Evolutionary conservation across 2,113 vertebrate genomes (phyloP).

Genomic region (Pholis gunnellus): DNA sequence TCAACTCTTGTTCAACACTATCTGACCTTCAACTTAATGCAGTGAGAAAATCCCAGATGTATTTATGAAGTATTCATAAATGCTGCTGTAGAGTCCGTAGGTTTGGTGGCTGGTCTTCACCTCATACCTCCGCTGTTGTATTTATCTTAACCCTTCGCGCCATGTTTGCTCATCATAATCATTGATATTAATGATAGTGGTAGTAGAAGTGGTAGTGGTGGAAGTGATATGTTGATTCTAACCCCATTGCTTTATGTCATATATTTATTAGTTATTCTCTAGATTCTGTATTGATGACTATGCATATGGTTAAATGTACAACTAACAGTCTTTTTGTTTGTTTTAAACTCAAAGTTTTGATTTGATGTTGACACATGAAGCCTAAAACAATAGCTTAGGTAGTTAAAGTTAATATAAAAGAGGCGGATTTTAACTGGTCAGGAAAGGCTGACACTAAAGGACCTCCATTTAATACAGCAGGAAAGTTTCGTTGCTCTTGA

Average conservation of each 20-base stretch:
- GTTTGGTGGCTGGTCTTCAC: conserved; percentile 62
- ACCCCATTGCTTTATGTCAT: conserved; percentile 70
- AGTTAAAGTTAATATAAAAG: background rate
- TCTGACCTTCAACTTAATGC: conserved; percentile 46
- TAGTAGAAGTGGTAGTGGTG: conserved; percentile 64
- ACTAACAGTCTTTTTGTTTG: conserved; percentile 44
- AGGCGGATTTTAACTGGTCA: background rate
- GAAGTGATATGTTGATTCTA: conserved; percentile 66
- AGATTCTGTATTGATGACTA: conserved; percentile 78
- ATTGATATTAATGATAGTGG: conserved; percentile 73
- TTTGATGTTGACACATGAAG: conserved; percentile 31
- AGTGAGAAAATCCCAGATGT: conserved; percentile 38
- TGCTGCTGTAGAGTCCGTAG: conserved; percentile 47
- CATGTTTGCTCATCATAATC: conserved; percentile 64
- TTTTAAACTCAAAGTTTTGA: conserved; percentile 31
- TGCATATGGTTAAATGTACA: conserved; percentile 79
- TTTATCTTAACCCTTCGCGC: conserved; percentile 53
- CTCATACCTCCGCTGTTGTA: conserved; percentile 57
- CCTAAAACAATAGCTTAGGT: conserved; percentile 27
- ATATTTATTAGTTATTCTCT: conserved; percentile 67
- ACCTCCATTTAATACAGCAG: conserved; percentile 49
- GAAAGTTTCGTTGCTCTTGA: conserved; percentile 36
- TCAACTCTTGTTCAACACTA: conserved; percentile 52
- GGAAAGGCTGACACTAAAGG: conserved; percentile 21
- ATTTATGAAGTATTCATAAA: conserved; percentile 17